Evolutionary conservation across 2,113 vertebrate species (phyloP), one percentile per base, ranked within the genome.

Genomic region (Gila orcuttii): DNA sequence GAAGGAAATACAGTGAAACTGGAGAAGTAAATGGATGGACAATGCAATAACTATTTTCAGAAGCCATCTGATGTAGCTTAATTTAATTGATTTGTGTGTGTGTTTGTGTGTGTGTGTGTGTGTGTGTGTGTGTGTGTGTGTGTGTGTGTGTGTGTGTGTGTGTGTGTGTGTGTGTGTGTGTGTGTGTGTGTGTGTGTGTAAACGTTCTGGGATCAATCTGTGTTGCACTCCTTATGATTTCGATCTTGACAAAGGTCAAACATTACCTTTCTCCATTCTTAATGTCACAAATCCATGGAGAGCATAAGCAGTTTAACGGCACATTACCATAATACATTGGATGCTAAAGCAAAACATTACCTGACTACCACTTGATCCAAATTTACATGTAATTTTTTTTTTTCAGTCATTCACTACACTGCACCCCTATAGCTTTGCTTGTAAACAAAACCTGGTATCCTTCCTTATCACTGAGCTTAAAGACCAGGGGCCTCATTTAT

Each of bases 181-280:
- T 69, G 71, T 52, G 52, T 86, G n/a, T 75, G 45, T 64, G 55
- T 52, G 50, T 62, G 36, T 21, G 31, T 59, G 71, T 28, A 1
- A 17, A 55, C 1, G 31, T 64, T 12, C 25, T 57, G 19, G 62
- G 31, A 83, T 33, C 57, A 79, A 10, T 62, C 55, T n/a, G 12
- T 33, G 6, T 62, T 73, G 80, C 42, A 6, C 25, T 50, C 21
- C 57, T 39, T 39, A 13, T 59, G 80, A 82, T 74, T 25, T 79
- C 80, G 83, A 28, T 28, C 23, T 55, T 83, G 82, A 75, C 83
- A 45, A 85, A 73, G 71, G 77, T 83, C 71, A 60, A 79, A 64
- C 75, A 36, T 36, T 36, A 15, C 69, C 47, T 55, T 79, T 39
- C 76, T 60, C 21, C 12, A n/a, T 79, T 36, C 6, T 60, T 60